These are phyloP conservation scores for Morinoia aosen DNA, from an alignment of 2,888 invertebrate genomes.

Conservation along the genomic window DNA sequence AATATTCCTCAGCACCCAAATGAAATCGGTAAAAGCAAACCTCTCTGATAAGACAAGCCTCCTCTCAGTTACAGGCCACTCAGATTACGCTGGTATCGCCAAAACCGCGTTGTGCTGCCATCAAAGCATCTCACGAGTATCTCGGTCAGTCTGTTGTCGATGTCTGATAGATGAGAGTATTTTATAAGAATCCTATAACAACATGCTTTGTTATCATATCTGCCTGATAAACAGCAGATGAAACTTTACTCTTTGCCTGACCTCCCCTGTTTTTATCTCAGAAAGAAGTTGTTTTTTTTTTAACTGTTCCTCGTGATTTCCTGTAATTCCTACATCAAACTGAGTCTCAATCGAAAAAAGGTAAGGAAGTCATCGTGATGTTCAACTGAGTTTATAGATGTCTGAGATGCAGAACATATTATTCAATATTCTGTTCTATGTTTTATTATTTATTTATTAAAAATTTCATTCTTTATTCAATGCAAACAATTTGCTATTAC, in stretches of 20 bases:
- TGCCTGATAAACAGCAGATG: background rate
- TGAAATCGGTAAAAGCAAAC: background rate
- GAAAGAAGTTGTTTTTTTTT: background rate
- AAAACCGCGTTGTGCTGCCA: background rate
- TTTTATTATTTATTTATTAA: background rate
- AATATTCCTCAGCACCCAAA: background rate
- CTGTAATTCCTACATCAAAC: background rate
- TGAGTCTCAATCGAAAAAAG: background rate
- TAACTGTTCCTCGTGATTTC: background rate
- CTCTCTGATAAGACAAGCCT: background rate
- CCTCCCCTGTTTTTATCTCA: background rate
- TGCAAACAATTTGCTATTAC: background rate
- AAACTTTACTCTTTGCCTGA: background rate
- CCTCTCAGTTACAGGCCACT: background rate
- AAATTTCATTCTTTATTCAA: background rate
- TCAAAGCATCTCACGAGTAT: background rate
- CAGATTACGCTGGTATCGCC: background rate
- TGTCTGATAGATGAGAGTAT: background rate
- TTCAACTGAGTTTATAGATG: background rate
- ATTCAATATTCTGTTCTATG: background rate
- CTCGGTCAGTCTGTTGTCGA: background rate
- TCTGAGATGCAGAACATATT: background rate
- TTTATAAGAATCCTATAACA: background rate
- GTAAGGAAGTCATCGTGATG: background rate
- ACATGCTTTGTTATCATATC: background rate